Percentiles rank a stretch among this genome's conserved stretches.
phyloP scores from a whole-genome alignment of 2,113 vertebrate species.

The Platysteira castanea region DNA sequence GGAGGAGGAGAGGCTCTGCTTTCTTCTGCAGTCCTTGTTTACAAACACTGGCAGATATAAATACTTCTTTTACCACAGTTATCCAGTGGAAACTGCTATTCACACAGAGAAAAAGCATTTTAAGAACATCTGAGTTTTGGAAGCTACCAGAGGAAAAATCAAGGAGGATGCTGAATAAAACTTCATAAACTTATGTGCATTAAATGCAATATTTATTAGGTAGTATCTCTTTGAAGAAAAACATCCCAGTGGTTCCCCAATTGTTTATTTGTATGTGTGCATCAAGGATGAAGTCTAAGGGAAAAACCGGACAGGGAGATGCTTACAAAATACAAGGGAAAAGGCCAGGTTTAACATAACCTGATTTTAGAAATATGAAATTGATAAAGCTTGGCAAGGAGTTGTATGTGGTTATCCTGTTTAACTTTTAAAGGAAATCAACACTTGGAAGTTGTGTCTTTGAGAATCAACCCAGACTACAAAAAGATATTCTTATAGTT shows the following conservation, averaged over 20 bases:
- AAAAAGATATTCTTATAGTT: background rate
- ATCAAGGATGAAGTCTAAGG: background rate
- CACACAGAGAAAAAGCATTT: background rate
- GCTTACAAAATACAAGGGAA: background rate
- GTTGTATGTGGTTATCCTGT: background rate
- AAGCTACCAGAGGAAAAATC: background rate
- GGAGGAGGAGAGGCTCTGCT: background rate
- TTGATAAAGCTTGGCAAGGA: background rate
- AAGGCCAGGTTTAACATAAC: background rate
- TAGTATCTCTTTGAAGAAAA: background rate
- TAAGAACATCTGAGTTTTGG: background rate
- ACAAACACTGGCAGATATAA: background rate
- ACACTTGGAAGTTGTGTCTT: background rate
- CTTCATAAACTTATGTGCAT: background rate
- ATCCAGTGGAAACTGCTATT: background rate
- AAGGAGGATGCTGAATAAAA: background rate
- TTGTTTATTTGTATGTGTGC: background rate
- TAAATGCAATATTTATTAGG: background rate
- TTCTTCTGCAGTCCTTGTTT: background rate
- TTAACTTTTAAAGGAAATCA: background rate
- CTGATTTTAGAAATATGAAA: background rate
- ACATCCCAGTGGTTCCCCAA: background rate
- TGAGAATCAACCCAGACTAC: background rate
- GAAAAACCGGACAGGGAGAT: background rate
- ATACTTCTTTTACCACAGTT: background rate